These are phyloP conservation scores for Heliconius ismenius DNA, from an alignment of 2,888 invertebrate species.

Conservation along the genomic window DNA sequence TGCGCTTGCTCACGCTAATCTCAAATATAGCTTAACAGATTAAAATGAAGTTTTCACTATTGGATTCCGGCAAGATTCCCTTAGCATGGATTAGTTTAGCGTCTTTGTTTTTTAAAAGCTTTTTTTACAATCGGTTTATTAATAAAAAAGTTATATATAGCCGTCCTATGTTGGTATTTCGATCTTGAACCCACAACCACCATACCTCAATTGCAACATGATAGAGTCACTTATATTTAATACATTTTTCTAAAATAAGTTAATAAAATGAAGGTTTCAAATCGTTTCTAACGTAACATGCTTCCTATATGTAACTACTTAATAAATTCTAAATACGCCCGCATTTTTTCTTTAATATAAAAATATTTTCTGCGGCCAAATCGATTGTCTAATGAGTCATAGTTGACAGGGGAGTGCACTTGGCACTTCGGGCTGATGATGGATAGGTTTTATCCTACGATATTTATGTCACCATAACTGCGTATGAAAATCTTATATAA, in stretches of 20 bases:
- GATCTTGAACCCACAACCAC: no score
- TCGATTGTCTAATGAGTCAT: conserved; percentile 78
- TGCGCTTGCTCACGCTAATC: no score
- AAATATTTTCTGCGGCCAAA: conserved; percentile 48
- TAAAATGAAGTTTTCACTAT: no score
- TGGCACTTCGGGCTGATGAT: conserved; percentile 67
- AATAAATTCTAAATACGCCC: neutral
- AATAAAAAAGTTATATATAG: no score
- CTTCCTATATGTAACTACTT: neutral
- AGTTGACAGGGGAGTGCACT: conserved; percentile 76
- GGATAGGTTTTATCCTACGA: conserved; percentile 70
- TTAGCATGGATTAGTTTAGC: no score
- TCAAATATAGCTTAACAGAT: no score
- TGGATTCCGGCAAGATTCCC: no score
- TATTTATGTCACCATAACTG: conserved; percentile 61
- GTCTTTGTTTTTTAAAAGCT: no score
- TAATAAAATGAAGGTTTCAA: neutral
- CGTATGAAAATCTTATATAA: conserved; percentile 53
- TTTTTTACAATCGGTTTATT: no score
- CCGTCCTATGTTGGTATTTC: no score
- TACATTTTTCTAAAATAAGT: neutral
- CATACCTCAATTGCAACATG: no score
- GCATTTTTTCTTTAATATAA: conserved; percentile 16
- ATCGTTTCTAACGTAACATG: neutral
- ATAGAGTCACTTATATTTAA: no score